Base-by-base conservation (phyloP, 2,888 invertebrate genomes). In the Nephrotoma appendiculata region DNA sequence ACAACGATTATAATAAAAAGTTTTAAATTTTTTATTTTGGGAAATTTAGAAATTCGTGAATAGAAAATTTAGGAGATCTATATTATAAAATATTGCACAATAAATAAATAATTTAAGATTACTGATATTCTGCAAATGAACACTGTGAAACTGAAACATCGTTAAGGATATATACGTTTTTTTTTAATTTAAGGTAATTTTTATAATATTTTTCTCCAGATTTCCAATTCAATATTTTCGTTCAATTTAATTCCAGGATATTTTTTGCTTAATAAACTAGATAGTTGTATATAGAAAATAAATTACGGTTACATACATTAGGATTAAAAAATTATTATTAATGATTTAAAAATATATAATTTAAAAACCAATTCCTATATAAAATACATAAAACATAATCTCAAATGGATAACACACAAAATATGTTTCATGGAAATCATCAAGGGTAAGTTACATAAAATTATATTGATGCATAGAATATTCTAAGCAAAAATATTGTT, bases 341-440 rank as follows among this genome's bases (percentile, higher is more conserved):
- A 83, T 41, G 41, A 83, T 41, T 41, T 83, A 83, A 41, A 42
- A 43, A 12, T 84, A 42, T n/a, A 43, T 42, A 84, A 84, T 42
- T 42, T 84, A 84, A 84, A n/a, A 84, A 84, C 7, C 41, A 84
- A 84, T 84, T 84, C 42, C 43, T 42, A 43, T 48, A 12, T 84
- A 42, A 42, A 84, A 41, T 42, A 42, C 83, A 83, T 83, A 41
- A n/a, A 71, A 71, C 11, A 43, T 83, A 89, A 89, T 94, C 93
- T 89, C 91, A 91, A 90, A 92, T 92, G 92, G 92, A 92, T 91
- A 91, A 92, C 91, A 92, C 92, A 89, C 92, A 92, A 90, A 92
- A 92, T 91, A 92, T 92, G 92, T 92, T 91, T 91, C 94, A 94
- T 92, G 93, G 93, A 91, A 93, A 93, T 91, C 93, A 92, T 90